A percentile compares a stretch with the other conserved stretches of the same genome.
Conservation (phyloP, 2,113 vertebrate species). For the Gavia stellata region DNA sequence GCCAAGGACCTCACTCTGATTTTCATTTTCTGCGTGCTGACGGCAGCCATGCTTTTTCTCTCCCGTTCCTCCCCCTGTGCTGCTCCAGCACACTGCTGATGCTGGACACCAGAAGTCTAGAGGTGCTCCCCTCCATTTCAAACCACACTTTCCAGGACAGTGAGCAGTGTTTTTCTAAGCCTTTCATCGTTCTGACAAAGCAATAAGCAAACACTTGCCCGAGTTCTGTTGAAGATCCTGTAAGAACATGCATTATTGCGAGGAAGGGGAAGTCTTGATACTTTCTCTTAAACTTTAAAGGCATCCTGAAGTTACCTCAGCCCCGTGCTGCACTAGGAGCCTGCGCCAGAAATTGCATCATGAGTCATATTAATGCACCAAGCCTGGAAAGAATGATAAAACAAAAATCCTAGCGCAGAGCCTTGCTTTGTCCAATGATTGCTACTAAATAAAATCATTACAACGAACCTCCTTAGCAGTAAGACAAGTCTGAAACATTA, state of each 20-base stretch:
- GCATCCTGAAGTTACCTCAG: neutral
- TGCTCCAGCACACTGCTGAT: neutral
- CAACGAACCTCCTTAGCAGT: neutral
- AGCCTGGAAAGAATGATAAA: neutral
- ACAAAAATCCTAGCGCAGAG: neutral
- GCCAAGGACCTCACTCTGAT: neutral
- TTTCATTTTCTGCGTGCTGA: neutral
- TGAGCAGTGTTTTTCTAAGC: neutral
- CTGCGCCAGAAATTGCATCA: neutral
- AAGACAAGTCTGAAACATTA: neutral
- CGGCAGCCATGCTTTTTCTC: neutral
- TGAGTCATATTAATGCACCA: neutral
- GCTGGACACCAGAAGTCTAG: neutral
- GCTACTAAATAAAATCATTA: neutral
- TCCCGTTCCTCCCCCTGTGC: accelerated
- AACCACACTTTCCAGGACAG: neutral
- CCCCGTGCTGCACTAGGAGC: neutral
- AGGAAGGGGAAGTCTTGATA: neutral
- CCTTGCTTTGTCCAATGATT: neutral
- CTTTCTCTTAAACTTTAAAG: neutral
- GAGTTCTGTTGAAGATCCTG: neutral
- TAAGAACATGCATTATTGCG: neutral
- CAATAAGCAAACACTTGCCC: neutral
- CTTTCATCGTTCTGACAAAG: neutral
- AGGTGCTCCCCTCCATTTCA: neutral